Conservation (phyloP, 2,888 invertebrate genomes). For the Neoaliturus tenellus region DNA sequence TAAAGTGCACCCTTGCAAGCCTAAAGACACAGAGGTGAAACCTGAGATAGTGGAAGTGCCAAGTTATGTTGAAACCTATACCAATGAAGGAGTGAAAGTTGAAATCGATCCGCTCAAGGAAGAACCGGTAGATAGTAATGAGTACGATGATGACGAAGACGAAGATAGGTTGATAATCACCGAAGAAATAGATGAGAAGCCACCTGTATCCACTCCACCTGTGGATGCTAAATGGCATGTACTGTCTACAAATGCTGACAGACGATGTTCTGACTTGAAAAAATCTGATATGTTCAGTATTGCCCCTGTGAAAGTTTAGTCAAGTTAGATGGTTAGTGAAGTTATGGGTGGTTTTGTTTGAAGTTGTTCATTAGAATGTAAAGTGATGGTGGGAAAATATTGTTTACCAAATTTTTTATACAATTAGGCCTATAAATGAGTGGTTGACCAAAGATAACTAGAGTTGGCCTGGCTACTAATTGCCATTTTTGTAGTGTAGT, state of each 20-base stretch:
- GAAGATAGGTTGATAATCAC: slow-evolving; percentile 51
- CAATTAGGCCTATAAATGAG: too few species aligned
- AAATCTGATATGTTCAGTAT: slow-evolving; percentile 37
- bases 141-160: slow-evolving; percentile 46
- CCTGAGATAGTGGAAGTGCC: slow-evolving; percentile 33
- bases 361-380: too few species aligned
- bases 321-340: too few species aligned
- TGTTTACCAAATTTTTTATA: too few species aligned
- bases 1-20: slow-evolving; percentile 68
- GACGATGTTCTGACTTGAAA: slow-evolving; percentile 47
- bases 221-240: slow-evolving; percentile 41
- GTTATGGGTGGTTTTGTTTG: too few species aligned
- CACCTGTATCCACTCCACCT: neutral
- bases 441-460: too few species aligned
- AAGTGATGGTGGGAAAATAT: too few species aligned
- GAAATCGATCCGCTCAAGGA: slow-evolving; percentile 67
- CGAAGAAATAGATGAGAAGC: slow-evolving; percentile 42
- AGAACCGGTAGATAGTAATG: slow-evolving; percentile 54
- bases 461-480: too few species aligned
- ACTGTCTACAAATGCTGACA: neutral
- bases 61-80: slow-evolving; percentile 1
- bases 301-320: slow-evolving; percentile 41
- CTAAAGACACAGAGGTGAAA: slow-evolving; percentile 57
- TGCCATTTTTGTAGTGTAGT: too few species aligned
- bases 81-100: neutral